Percentiles rank a stretch among this genome's conserved stretches.
These are phyloP conservation scores for Chroicocephalus ridibundus DNA, from an alignment of 2,113 vertebrate species.

Conservation along the genomic window DNA sequence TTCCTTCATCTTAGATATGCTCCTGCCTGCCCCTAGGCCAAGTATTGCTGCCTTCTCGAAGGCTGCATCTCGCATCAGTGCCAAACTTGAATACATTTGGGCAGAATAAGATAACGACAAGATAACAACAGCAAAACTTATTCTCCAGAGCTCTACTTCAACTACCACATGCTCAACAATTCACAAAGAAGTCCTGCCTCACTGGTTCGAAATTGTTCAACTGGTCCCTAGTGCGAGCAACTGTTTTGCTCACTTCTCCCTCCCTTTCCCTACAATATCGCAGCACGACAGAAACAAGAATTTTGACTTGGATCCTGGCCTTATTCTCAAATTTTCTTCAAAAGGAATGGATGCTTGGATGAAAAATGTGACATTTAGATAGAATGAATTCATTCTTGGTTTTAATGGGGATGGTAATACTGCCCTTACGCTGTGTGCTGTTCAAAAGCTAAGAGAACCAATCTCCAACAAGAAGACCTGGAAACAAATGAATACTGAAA, in stretches of 20 bases:
- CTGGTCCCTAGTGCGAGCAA: not conserved
- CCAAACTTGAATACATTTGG: not conserved
- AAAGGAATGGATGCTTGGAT: not conserved
- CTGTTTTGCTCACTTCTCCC: not conserved
- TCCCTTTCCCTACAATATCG: accelerated
- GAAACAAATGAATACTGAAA: not conserved
- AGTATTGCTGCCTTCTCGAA: not conserved
- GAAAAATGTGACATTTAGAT: not conserved
- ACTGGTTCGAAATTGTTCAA: not conserved
- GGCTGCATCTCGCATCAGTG: not conserved
- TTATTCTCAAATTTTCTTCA: not conserved
- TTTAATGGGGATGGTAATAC: not conserved
- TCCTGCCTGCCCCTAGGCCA: not conserved
- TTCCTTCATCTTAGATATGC: not conserved
- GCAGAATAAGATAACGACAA: not conserved
- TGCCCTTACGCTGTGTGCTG: not conserved
- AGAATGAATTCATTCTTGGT: not conserved
- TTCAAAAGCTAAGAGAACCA: not conserved
- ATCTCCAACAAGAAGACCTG: not conserved
- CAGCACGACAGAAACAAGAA: not conserved
- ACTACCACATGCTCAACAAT: not conserved
- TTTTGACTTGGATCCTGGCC: not conserved
- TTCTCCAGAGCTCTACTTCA: not conserved
- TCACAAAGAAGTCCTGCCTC: not conserved
- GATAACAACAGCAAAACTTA: not conserved